Conservation (phyloP, 1,140 invertebrate species). For the Platorchestia sp. region DNA sequence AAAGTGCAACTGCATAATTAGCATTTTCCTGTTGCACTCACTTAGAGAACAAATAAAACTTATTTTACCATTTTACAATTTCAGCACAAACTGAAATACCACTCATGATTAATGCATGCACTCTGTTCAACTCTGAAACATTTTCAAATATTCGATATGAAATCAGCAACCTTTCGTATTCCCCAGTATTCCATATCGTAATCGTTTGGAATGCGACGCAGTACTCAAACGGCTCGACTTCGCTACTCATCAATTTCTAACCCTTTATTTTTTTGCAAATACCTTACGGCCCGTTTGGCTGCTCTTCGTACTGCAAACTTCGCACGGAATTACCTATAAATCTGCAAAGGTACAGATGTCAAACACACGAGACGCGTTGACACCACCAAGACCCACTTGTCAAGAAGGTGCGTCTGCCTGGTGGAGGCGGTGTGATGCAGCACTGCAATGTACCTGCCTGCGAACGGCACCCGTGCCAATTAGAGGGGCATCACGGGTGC, state of each 20-base stretch:
- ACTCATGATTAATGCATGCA: background rate
- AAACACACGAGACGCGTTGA: background rate
- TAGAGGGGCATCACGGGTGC: background rate
- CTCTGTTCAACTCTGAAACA: background rate
- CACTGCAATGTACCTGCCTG: background rate
- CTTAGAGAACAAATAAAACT: background rate
- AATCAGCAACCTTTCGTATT: background rate
- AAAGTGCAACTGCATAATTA: background rate
- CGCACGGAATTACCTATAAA: background rate
- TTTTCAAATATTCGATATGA: background rate
- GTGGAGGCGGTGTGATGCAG: background rate
- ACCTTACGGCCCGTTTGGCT: background rate
- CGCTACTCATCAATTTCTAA: background rate
- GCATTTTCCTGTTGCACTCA: background rate
- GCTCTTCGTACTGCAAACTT: background rate
- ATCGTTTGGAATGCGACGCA: background rate
- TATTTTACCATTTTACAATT: background rate
- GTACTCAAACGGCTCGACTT: background rate
- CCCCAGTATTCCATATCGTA: background rate
- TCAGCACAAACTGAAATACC: background rate
- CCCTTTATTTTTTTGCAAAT: background rate
- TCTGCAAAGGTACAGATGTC: background rate
- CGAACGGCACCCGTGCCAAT: background rate
- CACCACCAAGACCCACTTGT: background rate
- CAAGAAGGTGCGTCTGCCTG: background rate